phyloP scores from a whole-genome alignment of 1,140 invertebrate species.

The Batillaria attramentaria region DNA sequence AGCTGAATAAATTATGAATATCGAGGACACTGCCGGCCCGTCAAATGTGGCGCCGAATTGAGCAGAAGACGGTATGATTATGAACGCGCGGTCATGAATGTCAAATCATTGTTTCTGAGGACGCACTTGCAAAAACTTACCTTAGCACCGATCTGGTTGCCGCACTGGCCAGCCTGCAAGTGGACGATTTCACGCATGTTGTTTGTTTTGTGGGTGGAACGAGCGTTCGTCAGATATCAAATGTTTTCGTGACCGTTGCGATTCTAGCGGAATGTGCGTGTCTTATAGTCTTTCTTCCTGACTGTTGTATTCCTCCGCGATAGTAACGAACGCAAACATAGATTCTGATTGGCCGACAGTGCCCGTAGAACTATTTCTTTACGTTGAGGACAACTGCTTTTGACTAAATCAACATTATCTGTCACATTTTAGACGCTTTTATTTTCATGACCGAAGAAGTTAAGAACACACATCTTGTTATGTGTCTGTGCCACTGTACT shows the following conservation, averaged over 20 bases:
- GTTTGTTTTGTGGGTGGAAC: conserved; percentile 20
- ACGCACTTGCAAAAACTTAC: conserved; percentile 12
- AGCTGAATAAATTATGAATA: not conserved
- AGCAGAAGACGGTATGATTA: too few species aligned
- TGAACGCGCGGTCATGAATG: too few species aligned
- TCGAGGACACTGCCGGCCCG: not conserved
- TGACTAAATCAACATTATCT: too few species aligned
- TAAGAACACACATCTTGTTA: too few species aligned
- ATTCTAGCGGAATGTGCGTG: not conserved
- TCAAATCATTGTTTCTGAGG: not conserved
- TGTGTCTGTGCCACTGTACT: too few species aligned
- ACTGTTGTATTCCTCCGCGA: conserved; percentile 4
- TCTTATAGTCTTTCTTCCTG: not conserved
- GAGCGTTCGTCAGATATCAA: conserved; percentile 7
- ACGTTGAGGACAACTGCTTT: too few species aligned
- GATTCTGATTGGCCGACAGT: conserved; percentile 15
- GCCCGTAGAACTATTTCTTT: too few species aligned
- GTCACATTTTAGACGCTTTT: too few species aligned
- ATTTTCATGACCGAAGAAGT: too few species aligned
- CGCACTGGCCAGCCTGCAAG: conserved; percentile 34
- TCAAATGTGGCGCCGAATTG: not conserved
- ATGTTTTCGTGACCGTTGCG: conserved; percentile 10
- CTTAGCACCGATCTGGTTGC: conserved; percentile 36
- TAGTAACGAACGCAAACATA: conserved; percentile 3
- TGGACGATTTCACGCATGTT: conserved; percentile 37